These are phyloP conservation scores for Larimichthys crocea DNA, from an alignment of 2,113 vertebrate species.

Conservation along the genomic window DNA sequence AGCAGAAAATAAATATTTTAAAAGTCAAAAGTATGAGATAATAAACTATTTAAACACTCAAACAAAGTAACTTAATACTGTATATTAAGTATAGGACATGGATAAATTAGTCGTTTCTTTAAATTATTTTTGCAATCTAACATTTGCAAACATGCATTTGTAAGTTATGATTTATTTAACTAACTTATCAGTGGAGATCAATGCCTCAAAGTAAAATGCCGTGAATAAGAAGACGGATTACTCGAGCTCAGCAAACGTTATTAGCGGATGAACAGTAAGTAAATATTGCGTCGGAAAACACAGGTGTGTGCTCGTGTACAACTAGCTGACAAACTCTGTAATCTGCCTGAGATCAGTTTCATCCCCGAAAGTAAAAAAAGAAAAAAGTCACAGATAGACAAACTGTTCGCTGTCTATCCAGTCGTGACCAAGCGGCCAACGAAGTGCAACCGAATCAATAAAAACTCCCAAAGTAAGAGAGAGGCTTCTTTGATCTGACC, in stretches of 20 bases:
- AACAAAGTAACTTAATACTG: not conserved
- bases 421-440: conserved; percentile 66
- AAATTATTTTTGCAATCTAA: not conserved
- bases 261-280: conserved; percentile 14
- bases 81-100: not conserved
- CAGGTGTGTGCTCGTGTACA: not conserved
- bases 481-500: conserved; percentile 80
- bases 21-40: not conserved
- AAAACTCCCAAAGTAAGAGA: conserved; percentile 75
- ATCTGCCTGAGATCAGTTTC: conserved; percentile 48
- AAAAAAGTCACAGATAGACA: conserved; percentile 5
- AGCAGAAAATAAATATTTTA: too few species aligned
- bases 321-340: conserved; percentile 2
- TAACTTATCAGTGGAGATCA: not conserved
- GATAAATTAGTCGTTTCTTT: not conserved
- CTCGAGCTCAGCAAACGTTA: conserved; percentile 35
- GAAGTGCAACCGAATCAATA: conserved; percentile 80
- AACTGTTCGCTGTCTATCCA: conserved; percentile 66
- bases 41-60: too few species aligned
- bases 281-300: conserved; percentile 40
- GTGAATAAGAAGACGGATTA: conserved; percentile 12
- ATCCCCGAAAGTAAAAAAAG: conserved; percentile 37
- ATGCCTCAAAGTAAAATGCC: not conserved
- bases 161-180: not conserved
- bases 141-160: not conserved